A percentile compares a stretch with the other conserved stretches of the same genome.
phyloP scores from a whole-genome alignment of 2,797 vertebrate species.

The Halcyon leucocephala region DNA sequence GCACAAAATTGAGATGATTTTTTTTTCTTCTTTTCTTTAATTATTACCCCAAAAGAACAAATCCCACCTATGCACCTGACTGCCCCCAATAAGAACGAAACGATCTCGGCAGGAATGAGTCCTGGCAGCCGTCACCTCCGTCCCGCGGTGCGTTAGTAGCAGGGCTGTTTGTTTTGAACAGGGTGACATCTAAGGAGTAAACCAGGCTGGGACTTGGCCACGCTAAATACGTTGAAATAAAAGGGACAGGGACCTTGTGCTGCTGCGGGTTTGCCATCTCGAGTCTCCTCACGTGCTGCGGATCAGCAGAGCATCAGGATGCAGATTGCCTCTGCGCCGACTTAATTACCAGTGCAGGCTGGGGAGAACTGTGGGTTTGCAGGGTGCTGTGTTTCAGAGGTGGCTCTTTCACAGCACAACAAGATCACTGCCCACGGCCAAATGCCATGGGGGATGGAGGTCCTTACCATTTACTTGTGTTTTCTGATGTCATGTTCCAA shows the following conservation, averaged over 20 bases:
- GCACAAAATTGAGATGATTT: not conserved
- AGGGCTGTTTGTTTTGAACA: not conserved
- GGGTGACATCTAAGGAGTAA: accelerated
- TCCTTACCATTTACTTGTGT: not conserved
- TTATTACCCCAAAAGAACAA: not conserved
- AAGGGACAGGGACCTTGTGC: accelerated
- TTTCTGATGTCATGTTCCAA: not conserved
- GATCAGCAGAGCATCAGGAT: conserved; percentile 29
- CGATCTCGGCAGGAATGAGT: not conserved
- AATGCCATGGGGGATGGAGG: accelerated
- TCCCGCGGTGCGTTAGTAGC: not conserved
- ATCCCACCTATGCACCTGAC: not conserved
- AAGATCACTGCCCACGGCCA: not conserved
- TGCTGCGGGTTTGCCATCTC: not conserved
- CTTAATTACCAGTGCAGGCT: not conserved
- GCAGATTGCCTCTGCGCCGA: conserved; percentile 29
- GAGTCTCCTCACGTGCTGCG: accelerated
- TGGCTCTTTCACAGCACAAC: not conserved
- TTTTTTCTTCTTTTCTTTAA: not conserved
- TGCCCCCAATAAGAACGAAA: not conserved
- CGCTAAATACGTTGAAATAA: accelerated
- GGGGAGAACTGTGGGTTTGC: not conserved
- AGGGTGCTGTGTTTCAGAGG: accelerated
- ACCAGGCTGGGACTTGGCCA: accelerated
- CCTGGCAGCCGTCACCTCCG: not conserved